Evolutionary conservation across 1,140 invertebrate species (phyloP), one percentile per base, ranked within the genome.

Genomic region (Procambarus clarkii): DNA sequence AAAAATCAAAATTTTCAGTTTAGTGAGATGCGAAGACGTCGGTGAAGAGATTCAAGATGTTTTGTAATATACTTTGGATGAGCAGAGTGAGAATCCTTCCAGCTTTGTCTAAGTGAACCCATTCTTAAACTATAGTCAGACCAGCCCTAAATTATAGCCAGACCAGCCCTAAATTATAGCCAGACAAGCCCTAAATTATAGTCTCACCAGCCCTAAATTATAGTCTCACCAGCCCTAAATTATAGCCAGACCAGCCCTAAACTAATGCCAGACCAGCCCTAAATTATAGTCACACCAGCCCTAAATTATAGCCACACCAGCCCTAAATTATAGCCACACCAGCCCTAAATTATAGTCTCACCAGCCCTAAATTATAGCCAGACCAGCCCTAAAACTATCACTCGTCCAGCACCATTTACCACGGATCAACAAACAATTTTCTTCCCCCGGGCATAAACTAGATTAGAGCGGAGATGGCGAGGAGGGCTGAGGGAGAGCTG

Each of bases 361-460:
- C 60, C 60, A 64, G 18, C 21, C 60, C 60, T 64, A 64, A 13
- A 24, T 21, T 34, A 74, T 9, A 74, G n/a, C 69, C 69, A 74
- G n/a, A 74, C n/a, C 69, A 24, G 24, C n/a, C 69, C 69, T 74
- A 24, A 74, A 34, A 24, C 60, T 18, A 34, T 34, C 69, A 34
- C 69, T n/a, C 13, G 69, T 7, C 69, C 69, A 24, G n/a, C 69
- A 24, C 69, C 69, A 74, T 21, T 74, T 34, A 74, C 5, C 18
- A 24, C 24, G 69, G 69, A 74, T 74, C 69, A 74, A 74, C 69
- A 74, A 74, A 74, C 69, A 74, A 74, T 74, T 74, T 74, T 74
- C 69, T 34, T 34, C 69, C 69, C 69, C 60, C 60, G 60, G 69
- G 54, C 50, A 50, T 82, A 82, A 82, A 82, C 54, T 82, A 82